Percentiles rank a stretch among this genome's conserved stretches.
Conservation (phyloP, 2,797 vertebrate genomes). For the Miichthys miiuy region DNA sequence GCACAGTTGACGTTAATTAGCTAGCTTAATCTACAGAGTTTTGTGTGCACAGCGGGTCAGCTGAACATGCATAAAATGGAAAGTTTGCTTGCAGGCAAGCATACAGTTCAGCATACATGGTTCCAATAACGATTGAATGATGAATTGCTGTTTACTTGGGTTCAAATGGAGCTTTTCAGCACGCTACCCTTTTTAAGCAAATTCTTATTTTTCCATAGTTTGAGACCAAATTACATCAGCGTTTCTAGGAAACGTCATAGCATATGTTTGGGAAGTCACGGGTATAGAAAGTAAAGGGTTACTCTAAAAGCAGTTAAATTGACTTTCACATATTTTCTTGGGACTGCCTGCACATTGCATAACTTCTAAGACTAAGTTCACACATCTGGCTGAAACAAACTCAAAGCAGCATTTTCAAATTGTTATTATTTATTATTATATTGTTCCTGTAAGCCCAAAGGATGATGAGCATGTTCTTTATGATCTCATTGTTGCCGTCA, state of each 20-base stretch:
- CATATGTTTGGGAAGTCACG: neutral
- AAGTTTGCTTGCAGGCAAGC: neutral
- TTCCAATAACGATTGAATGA: neutral
- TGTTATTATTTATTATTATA: too few relatives aligned
- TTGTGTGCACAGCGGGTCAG: neutral
- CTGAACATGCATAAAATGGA: neutral
- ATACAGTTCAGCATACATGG: neutral
- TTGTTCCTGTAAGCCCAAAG: neutral
- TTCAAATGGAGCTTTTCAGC: neutral
- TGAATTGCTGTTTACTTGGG: neutral
- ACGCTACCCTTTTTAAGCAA: neutral
- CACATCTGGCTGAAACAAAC: slow-evolving; percentile 26
- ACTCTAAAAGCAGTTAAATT: neutral
- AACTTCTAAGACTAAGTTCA: neutral
- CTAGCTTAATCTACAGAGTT: neutral
- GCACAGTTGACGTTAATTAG: neutral
- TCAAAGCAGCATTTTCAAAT: neutral
- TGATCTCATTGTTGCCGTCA: slow-evolving; percentile 6
- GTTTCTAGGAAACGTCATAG: neutral
- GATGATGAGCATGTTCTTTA: neutral
- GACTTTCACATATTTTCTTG: slow-evolving; percentile 1
- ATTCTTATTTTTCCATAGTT: neutral
- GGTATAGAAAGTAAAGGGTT: neutral
- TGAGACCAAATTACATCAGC: neutral
- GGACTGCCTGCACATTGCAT: neutral